Evolutionary conservation across 2,888 invertebrate species (phyloP).

Genomic region (Tribolium freemani): DNA sequence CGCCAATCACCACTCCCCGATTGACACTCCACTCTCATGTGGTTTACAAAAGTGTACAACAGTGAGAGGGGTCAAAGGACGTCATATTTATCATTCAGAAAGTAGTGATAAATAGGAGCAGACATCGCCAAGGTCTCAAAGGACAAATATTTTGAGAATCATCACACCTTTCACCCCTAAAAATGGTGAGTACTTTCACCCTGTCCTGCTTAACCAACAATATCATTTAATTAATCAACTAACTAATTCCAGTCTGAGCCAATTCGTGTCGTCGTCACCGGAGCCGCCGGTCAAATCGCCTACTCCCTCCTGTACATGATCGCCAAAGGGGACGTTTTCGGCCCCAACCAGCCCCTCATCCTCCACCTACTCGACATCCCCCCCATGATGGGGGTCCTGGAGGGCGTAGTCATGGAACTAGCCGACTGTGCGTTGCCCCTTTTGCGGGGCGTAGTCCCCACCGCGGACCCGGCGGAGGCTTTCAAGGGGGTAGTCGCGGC

Average conservation of each 20-base stretch:
- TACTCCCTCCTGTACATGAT: conserved; percentile 96
- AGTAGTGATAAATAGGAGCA: conserved; percentile 33
- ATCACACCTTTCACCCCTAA: neutral
- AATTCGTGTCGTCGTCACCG: conserved; percentile 95
- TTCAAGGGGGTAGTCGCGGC: conserved; percentile 97
- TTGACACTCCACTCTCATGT: neutral
- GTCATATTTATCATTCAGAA: conserved; percentile 48
- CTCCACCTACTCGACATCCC: conserved; percentile 95
- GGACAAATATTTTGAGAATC: conserved; percentile 16
- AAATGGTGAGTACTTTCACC: conserved; percentile 11
- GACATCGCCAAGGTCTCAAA: conserved; percentile 23
- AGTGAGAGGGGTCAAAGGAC: conserved; percentile 49
- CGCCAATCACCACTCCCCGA: conserved; percentile 6
- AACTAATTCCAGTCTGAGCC: conserved; percentile 78
- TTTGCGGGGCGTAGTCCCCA: conserved; percentile 86
- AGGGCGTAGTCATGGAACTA: conserved; percentile 98
- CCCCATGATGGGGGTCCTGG: conserved; percentile 95
- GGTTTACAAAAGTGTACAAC: conserved; percentile 8
- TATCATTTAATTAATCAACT: neutral
- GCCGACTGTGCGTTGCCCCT: conserved; percentile 95
- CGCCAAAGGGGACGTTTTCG: conserved; percentile 96
- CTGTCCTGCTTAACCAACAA: neutral
- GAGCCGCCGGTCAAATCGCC: conserved; percentile 99
- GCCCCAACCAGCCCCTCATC: conserved; percentile 86
- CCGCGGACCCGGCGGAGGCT: conserved; percentile 90